Conservation (phyloP, 2,888 invertebrate species). For the Carcina quercana region DNA sequence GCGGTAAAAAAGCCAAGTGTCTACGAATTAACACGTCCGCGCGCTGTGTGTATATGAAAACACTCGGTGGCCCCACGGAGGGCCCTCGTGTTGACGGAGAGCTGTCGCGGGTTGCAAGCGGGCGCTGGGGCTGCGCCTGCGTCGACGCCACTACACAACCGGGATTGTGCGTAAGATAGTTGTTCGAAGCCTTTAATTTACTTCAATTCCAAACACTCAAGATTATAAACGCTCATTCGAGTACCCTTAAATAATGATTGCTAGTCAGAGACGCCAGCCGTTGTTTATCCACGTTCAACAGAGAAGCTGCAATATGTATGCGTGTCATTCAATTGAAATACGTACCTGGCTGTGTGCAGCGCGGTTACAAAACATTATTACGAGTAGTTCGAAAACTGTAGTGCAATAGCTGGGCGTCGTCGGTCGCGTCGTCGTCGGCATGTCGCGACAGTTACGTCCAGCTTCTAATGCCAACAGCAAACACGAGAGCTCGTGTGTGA, state of each 20-base stretch:
- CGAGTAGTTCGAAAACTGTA: conserved; percentile 1
- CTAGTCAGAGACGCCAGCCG: conserved; percentile 40
- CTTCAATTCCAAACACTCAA: conserved; percentile 54
- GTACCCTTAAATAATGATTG: conserved; percentile 40
- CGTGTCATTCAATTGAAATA: conserved; percentile 14
- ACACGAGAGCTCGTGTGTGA: conserved; percentile 52
- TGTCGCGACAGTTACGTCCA: conserved; percentile 51
- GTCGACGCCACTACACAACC: conserved; percentile 36
- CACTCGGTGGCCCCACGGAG: conserved; percentile 61
- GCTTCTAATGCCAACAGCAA: conserved; percentile 48
- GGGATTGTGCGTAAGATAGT: conserved; percentile 55
- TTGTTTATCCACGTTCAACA: conserved; percentile 36
- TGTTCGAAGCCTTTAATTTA: conserved; percentile 59
- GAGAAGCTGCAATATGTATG: conserved; percentile 21
- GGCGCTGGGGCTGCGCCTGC: conserved; percentile 23
- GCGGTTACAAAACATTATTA: conserved; percentile 2
- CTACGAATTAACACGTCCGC: conserved; percentile 73
- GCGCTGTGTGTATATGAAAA: conserved; percentile 69
- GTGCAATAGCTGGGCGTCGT: conserved; percentile 21
- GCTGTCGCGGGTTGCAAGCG: conserved; percentile 39
- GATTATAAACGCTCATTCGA: conserved; percentile 28
- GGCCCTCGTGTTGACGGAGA: conserved; percentile 64
- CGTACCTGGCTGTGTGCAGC: too few relatives aligned
- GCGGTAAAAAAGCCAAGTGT: conserved; percentile 67
- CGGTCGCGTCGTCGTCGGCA: too few relatives aligned